Base-by-base conservation (phyloP, 1,140 invertebrate genomes). In the Varroa destructor region DNA sequence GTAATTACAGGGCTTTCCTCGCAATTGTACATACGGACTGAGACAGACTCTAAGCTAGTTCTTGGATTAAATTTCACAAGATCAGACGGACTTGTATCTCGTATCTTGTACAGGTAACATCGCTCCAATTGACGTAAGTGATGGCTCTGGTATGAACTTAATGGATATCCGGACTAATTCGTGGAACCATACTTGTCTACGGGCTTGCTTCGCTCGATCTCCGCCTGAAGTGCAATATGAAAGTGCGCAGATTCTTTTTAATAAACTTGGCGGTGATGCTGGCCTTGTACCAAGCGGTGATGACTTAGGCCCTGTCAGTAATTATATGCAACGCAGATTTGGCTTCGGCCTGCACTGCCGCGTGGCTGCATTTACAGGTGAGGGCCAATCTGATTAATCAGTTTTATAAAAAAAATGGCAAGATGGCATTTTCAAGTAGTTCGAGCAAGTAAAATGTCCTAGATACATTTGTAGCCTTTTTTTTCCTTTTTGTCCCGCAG, bases 71-170 rank as follows among this genome's bases (percentile, higher is more conserved):
- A 51, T 51, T 97, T 75, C 95, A 92, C 0, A 80, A 97, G 10
- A 84, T 97, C 0, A 97, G 93, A 77, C 46, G 96, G 89, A 76
- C 25, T 25, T 97, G 97, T 80, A 84, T 87, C 0, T 89, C 89
- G 71, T 91, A 89, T 0, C 77, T 97, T 36, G 89, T 97, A 78
- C 93, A n/a, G 93, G 93, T 0, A 82, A 86, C 76, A 89, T 93
- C 77, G 92, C 91, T 0, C 86, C 89, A 0, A 93, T 97, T 67
- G 95, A 97, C 79, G 85, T 85, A 74, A 86, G 90, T 0, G 94
- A 97, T 82, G 93, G 87, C 0, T 96, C 93, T 2, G 95, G 94
- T 43, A 98, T 96, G 93, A 97, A 98, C 81, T 82, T 98, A 14
- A 81, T 98, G 72, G 86, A 97, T 79, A 91, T 97, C 55, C 83